phyloP scores from a whole-genome alignment of 2,797 vertebrate species.

The Cetoscarus ocellatus region DNA sequence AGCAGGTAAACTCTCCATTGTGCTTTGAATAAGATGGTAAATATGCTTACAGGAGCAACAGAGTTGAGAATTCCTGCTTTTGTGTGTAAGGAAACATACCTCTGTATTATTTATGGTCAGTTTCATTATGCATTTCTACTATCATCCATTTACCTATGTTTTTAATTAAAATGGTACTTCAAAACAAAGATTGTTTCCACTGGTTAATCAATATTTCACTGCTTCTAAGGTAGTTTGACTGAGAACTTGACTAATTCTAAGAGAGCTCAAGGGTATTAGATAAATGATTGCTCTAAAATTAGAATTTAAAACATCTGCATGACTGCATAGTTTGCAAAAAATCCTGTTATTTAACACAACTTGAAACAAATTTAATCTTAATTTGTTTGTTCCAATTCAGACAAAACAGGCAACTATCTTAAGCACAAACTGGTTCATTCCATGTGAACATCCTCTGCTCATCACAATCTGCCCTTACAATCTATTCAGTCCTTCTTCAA shows the following conservation, averaged over 20 bases:
- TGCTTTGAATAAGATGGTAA: neutral
- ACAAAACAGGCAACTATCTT: neutral
- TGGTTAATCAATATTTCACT: neutral
- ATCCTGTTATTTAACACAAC: neutral
- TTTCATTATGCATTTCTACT: neutral
- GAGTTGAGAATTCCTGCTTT: too few relatives aligned
- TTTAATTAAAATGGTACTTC: neutral
- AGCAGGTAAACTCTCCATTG: constrained; percentile 5
- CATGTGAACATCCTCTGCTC: constrained; percentile 25
- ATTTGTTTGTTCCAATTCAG: neutral
- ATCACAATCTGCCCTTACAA: constrained; percentile 6
- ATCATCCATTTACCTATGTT: neutral
- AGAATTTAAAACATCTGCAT: neutral
- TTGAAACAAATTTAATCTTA: neutral
- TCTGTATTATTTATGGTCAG: neutral
- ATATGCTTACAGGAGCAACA: neutral
- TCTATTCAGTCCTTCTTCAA: constrained; percentile 49
- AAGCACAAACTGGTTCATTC: constrained; percentile 23
- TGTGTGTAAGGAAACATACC: neutral
- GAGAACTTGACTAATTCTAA: neutral
- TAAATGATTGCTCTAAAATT: neutral
- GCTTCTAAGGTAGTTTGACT: neutral
- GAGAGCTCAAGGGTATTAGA: neutral
- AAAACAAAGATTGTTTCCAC: neutral
- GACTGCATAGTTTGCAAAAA: neutral